phyloP scores from a whole-genome alignment of 2,797 vertebrate species.

The Sebastes diploproa region DNA sequence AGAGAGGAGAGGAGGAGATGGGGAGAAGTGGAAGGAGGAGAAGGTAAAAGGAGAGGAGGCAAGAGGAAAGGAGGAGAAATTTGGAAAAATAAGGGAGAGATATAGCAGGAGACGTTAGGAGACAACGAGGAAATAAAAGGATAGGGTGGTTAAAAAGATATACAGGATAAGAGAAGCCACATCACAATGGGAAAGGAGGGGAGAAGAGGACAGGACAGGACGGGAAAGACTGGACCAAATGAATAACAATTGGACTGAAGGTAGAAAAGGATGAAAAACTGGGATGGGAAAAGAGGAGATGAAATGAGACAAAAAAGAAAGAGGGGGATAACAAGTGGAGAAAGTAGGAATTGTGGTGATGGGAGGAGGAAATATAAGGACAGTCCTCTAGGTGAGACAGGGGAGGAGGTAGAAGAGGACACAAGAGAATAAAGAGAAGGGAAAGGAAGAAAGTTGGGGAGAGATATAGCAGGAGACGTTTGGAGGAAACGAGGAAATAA shows the following conservation, averaged over 20 bases:
- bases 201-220: not conserved
- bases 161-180: not conserved
- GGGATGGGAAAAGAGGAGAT: not conserved
- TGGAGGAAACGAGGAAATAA: not conserved
- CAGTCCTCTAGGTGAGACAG: not conserved
- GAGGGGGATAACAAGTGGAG: not conserved
- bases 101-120: not conserved
- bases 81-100: not conserved
- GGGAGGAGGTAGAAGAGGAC: not conserved
- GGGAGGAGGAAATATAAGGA: not conserved
- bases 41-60: not conserved
- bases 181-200: not conserved
- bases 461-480: not conserved
- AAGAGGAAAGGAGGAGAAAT: not conserved
- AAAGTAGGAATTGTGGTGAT: not conserved
- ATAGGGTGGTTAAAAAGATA: not conserved
- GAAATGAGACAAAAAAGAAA: not conserved
- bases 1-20: not conserved
- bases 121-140: not conserved
- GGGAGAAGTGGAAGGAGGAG: not conserved
- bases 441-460: not conserved
- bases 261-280: not conserved
- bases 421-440: too few species aligned
- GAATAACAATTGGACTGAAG: not conserved
- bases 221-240: not conserved